Evolutionary conservation across 2,797 vertebrate genomes (phyloP).

Genomic region (Bradypus variegatus): DNA sequence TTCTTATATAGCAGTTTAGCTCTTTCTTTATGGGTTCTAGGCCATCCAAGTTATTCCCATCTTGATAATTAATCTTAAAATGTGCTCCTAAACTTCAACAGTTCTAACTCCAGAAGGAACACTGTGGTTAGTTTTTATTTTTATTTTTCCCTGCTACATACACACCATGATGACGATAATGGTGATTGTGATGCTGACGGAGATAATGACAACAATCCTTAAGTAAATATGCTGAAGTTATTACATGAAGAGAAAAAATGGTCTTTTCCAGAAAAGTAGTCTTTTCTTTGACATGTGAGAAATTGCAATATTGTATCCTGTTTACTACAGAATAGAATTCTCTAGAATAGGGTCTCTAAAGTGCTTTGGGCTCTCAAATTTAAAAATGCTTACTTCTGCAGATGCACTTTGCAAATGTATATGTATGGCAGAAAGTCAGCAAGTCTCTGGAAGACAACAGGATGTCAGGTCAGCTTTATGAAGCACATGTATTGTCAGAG

Average conservation of each 20-base stretch:
- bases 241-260: neutral
- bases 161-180: neutral
- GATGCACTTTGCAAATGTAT: slow-evolving; percentile 14
- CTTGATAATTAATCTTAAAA: slow-evolving; percentile 38
- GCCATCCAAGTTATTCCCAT: slow-evolving; percentile 13
- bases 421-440: slow-evolving; percentile 13
- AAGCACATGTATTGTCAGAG: neutral
- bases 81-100: neutral
- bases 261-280: slow-evolving; percentile 1
- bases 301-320: neutral
- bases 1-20: neutral
- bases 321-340: slow-evolving; percentile 9
- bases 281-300: slow-evolving; percentile 5
- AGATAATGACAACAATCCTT: neutral
- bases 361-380: neutral
- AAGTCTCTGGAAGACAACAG: slow-evolving; percentile 46
- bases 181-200: neutral
- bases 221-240: neutral
- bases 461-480: neutral
- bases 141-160: neutral
- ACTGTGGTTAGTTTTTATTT: neutral
- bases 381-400: slow-evolving; percentile 45
- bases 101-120: neutral
- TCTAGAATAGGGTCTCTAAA: neutral
- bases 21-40: neutral